Base-by-base conservation (phyloP, 2,888 invertebrate species). In the Plebejus anna region DNA sequence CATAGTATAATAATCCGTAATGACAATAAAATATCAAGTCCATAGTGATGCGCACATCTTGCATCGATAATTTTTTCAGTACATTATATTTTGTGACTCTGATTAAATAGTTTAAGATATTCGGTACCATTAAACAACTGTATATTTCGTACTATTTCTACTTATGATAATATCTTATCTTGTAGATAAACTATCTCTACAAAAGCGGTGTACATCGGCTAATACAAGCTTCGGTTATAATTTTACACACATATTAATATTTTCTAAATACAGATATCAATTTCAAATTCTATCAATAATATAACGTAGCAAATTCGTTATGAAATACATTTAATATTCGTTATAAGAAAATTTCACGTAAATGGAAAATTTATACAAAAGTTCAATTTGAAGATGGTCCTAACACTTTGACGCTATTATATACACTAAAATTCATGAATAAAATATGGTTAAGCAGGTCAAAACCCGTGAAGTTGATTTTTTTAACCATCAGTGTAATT, bases 241-340 rank as follows among this genome's bases (percentile, higher is more conserved):
- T 73, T 73, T 73, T 73, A 73, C 73, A 73, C 73, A 73, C 55
- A 73, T 47, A 73, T 73, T 32, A 51, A 51, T 55, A 55, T 73
- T 51, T 73, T 47, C 73, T 73, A 73, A 73, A 51, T 55, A 73
- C 55, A 73, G 22, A 32, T 73, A 51, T 51, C 42, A 55, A 51
- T 55, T 73, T 73, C 28, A 73, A 73, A 47, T 73, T 47, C 28
- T 73, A 73, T 73, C 51, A 51, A 73, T 55, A 73, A 51, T 51
- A 73, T 73, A 72, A 72, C 72, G 72, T 72, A 73, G 73, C 73
- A 73, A 73, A 73, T 73, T 73, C 73, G 73, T 73, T 73, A 73
- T 73, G 73, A 55, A 32, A 55, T 73, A 73, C 55, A 73, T 55
- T 42, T n/a, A 42, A 71, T 73, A 51, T 73, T 73, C 55, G 73